phyloP scores from a whole-genome alignment of 2,888 invertebrate species.

The Rotaria macrura region DNA sequence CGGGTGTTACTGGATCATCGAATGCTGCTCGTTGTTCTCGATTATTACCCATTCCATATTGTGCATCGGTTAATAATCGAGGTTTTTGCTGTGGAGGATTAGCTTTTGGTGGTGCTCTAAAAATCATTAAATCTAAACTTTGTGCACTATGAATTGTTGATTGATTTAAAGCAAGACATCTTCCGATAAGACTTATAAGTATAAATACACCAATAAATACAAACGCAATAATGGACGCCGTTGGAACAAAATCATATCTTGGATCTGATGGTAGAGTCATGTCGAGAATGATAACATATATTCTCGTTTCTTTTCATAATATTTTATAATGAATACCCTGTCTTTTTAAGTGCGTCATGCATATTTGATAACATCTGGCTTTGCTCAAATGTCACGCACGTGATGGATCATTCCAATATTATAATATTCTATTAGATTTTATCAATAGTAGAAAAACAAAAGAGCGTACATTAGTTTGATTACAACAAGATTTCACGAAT shows the following conservation, averaged over 20 bases:
- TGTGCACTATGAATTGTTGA: neutral
- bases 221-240: neutral
- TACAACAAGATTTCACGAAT: too few species aligned
- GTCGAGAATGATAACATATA: neutral
- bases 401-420: neutral
- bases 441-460: neutral
- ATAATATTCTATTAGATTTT: neutral
- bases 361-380: neutral
- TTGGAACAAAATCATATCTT: neutral
- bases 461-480: too few species aligned
- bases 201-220: neutral
- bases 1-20: neutral
- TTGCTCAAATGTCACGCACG: neutral
- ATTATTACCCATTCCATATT: neutral
- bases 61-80: neutral
- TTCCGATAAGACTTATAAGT: neutral
- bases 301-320: too few species aligned
- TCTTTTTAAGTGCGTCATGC: neutral
- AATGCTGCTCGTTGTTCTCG: too few species aligned
- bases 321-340: neutral
- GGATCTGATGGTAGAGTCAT: neutral
- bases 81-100: neutral
- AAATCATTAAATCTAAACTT: constrained; percentile 11
- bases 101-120: neutral
- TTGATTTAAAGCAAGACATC: constrained; percentile 1